phyloP scores from a whole-genome alignment of 1,140 invertebrate species.

The Drosophila asahinai region DNA sequence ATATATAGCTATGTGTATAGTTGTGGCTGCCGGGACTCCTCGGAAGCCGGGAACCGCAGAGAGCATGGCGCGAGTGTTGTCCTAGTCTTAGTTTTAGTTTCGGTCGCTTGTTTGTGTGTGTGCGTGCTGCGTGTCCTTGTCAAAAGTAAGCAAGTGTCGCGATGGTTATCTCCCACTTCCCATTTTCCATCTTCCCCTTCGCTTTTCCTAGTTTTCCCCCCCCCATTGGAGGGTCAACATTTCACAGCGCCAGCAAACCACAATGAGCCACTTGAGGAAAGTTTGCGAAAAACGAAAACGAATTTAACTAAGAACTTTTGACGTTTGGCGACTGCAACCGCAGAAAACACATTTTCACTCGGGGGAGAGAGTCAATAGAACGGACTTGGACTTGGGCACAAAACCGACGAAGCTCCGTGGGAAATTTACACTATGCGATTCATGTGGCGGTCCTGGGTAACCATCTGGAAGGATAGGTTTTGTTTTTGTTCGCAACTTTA shows the following conservation, averaged over 20 bases:
- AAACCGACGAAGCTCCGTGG: slow-evolving; percentile 23
- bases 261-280: slow-evolving; percentile 81
- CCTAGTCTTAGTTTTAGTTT: slow-evolving; percentile 42
- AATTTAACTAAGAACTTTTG: slow-evolving; percentile 83
- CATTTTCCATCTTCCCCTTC: background rate
- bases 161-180: slow-evolving; percentile 48
- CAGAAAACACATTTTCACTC: slow-evolving; percentile 50
- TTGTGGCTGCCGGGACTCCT: slow-evolving; percentile 38
- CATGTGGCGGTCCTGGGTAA: slow-evolving; percentile 2
- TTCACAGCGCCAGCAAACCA: slow-evolving; percentile 63
- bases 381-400: slow-evolving; percentile 5
- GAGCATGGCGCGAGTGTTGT: slow-evolving; percentile 26
- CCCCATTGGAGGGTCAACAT: slow-evolving; percentile 70
- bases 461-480: slow-evolving; percentile 29
- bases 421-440: slow-evolving; percentile 29
- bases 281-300: slow-evolving; percentile 57
- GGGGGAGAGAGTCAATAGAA: slow-evolving; percentile 56
- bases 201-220: slow-evolving; percentile 6
- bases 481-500: background rate
- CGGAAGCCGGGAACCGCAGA: slow-evolving; percentile 54
- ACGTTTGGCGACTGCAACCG: slow-evolving; percentile 66
- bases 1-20: background rate
- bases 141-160: slow-evolving; percentile 72
- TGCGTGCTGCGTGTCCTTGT: slow-evolving; percentile 61
- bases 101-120: slow-evolving; percentile 22